phyloP scores from a whole-genome alignment of 2,888 invertebrate genomes.

The Metopia argyrocephala region DNA sequence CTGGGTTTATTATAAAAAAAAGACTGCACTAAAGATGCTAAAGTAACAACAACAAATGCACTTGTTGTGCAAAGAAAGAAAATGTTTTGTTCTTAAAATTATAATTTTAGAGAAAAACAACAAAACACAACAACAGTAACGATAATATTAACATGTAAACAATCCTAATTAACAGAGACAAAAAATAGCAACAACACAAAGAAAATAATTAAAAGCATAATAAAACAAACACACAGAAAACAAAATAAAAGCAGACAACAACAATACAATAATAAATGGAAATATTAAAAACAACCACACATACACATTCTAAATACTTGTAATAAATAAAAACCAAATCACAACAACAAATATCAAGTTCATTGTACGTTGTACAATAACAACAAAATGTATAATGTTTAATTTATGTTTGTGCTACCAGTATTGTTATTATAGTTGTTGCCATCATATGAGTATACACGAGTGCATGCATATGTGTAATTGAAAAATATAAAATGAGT shows the following conservation, averaged over 20 bases:
- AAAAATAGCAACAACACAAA: conserved; percentile 42
- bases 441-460: not conserved
- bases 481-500: not conserved
- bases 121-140: not conserved
- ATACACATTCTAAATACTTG: not conserved
- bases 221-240: not conserved
- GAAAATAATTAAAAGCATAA: not conserved
- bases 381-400: conserved; percentile 44
- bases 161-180: conserved; percentile 58
- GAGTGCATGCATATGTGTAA: not conserved
- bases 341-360: conserved; percentile 48
- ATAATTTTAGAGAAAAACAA: conserved; percentile 2
- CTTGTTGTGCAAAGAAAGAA: not conserved
- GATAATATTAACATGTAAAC: not conserved
- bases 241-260: not conserved
- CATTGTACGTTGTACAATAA: conserved; percentile 57
- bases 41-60: conserved; percentile 12
- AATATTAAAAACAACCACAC: not conserved
- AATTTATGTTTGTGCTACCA: conserved; percentile 9
- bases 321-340: not conserved
- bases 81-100: not conserved
- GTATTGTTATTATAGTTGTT: conserved; percentile 22
- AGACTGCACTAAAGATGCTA: not conserved
- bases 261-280: not conserved
- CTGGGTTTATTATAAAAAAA: conserved; percentile 26